Evolutionary conservation across 1,140 invertebrate genomes (phyloP).

Genomic region (Drosophila ercepeae): DNA sequence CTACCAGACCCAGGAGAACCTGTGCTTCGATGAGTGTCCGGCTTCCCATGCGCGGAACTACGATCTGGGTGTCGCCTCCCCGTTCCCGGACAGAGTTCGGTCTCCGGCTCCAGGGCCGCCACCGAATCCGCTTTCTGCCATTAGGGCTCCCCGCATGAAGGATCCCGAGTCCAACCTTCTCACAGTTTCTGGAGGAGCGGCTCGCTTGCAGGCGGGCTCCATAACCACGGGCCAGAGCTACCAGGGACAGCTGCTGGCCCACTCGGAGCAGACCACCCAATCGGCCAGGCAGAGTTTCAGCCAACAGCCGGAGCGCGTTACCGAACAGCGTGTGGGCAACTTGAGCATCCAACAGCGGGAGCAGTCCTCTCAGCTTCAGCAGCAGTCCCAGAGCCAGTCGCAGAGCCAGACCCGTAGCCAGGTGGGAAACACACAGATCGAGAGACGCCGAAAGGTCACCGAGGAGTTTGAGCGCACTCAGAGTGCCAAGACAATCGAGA

Average conservation of each 20-base stretch:
- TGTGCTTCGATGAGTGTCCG: conserved; percentile 86
- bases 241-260: conserved; percentile 71
- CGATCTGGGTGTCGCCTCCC: conserved; percentile 85
- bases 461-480: conserved; percentile 87
- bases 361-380: conserved; percentile 61
- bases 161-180: conserved; percentile 71
- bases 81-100: conserved; percentile 85
- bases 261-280: conserved; percentile 64
- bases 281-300: conserved; percentile 61
- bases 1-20: conserved; percentile 87
- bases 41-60: conserved; percentile 85
- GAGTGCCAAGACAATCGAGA: conserved; percentile 87
- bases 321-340: conserved; percentile 58
- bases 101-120: conserved; percentile 87
- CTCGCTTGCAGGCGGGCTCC: conserved; percentile 68
- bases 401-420: conserved; percentile 84
- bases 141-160: conserved; percentile 85
- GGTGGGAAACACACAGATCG: conserved; percentile 85
- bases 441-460: conserved; percentile 86
- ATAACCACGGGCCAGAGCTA: conserved; percentile 80
- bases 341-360: conserved; percentile 65
- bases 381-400: conserved; percentile 63
- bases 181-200: conserved; percentile 11
- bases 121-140: conserved; percentile 86
- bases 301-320: conserved; percentile 64